A percentile compares a stretch with the other conserved stretches of the same genome.
phyloP scores from a whole-genome alignment of 2,113 vertebrate genomes.

The Elgaria multicarinata region DNA sequence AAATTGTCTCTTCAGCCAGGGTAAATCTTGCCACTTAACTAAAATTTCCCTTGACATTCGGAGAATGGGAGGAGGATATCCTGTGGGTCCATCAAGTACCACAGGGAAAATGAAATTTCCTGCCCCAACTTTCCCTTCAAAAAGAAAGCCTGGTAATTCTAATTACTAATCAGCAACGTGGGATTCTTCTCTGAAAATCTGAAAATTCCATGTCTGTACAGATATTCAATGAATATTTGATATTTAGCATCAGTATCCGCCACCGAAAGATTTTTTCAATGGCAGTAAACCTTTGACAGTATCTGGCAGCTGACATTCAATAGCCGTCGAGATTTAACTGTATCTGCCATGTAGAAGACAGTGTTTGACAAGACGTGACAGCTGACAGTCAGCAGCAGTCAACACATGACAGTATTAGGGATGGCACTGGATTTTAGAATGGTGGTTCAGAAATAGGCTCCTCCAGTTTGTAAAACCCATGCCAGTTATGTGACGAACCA shows the following conservation, averaged over 20 bases:
- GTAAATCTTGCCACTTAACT: background rate
- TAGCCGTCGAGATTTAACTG: background rate
- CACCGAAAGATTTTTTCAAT: background rate
- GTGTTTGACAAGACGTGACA: background rate
- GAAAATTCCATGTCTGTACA: background rate
- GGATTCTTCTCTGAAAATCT: background rate
- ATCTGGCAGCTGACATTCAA: conserved; percentile 6
- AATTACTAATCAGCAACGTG: background rate
- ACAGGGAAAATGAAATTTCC: background rate
- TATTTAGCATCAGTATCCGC: background rate
- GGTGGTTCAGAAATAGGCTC: background rate
- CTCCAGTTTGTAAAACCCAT: background rate
- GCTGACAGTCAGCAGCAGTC: background rate
- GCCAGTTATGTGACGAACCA: background rate
- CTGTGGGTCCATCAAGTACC: background rate
- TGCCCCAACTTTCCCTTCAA: background rate
- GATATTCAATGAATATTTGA: background rate
- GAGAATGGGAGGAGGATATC: background rate
- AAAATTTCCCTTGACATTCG: background rate
- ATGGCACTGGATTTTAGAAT: background rate
- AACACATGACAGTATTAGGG: background rate
- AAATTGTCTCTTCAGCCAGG: background rate
- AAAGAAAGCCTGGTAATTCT: background rate
- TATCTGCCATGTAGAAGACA: background rate
- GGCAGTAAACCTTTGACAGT: background rate